Evolutionary conservation across 2,888 invertebrate species (phyloP), one percentile per base, ranked within the genome.

Genomic region (Pterostichus niger): DNA sequence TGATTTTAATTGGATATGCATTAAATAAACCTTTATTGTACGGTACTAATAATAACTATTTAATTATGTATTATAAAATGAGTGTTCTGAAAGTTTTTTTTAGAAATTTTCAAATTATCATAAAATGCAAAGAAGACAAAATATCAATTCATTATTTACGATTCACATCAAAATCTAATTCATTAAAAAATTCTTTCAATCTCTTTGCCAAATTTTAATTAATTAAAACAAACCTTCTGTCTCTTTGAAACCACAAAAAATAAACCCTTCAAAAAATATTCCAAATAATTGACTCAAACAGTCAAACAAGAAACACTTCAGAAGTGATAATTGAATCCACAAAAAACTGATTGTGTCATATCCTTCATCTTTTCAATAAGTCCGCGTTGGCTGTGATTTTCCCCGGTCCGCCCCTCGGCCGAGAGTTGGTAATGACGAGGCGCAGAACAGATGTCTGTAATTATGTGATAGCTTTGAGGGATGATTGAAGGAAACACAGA

Each of bases 391-490:
- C 64, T 33, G 11, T 54, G 33, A 11, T 54, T 17, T 76, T n/a
- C 64, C n/a, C 46, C 35, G 24, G 46, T 31, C 59, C 24, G 31
- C 17, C 59, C 59, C 17, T 31, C 10, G 59, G 17, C 35, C 31
- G 35, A 31, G 79, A 46, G 61, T 64, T 33, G 64, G 49, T 82
- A 82, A 82, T 82, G 82, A 82, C 64, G 49, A 24, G 44, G 82
- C 59, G n/a, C 56, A 52, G 40, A 44, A 73, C 82, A 82, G 82
- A 82, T 82, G 82, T 73, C 73, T 82, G 82, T 82, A 82, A 82
- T 82, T 82, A 82, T 82, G 82, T 82, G 73, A 82, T 82, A 71
- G 81, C 81, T 81, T 40, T 52, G 82, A 82, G 82, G 82, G 82
- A 56, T 82, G 82, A 82, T 82, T 59, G 56, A 56, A 59, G 73